Evolutionary conservation across 1,140 invertebrate species (phyloP).

Genomic region (Lasaia peninsularis): DNA sequence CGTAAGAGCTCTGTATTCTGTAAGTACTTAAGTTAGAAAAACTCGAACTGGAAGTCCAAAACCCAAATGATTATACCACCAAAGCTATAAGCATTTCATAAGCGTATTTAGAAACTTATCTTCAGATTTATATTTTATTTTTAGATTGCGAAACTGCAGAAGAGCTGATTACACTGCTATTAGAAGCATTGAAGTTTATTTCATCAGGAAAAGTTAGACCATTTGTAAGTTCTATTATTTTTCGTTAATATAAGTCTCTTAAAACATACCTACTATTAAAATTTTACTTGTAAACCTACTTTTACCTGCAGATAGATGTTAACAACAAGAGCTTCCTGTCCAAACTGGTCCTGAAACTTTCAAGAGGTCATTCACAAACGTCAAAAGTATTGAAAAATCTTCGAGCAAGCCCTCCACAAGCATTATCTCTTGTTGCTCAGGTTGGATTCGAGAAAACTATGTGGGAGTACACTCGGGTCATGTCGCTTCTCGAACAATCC

Average conservation of each 20-base stretch:
- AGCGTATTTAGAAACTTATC: neutral
- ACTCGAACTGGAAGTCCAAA: too few relatives aligned
- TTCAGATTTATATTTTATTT: constrained; percentile 23
- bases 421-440: constrained; percentile 62
- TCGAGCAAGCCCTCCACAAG: constrained; percentile 54
- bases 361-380: constrained; percentile 64
- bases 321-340: constrained; percentile 70
- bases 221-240: constrained; percentile 57
- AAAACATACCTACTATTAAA: neutral
- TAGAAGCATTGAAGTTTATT: constrained; percentile 66
- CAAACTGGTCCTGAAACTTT: constrained; percentile 66
- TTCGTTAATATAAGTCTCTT: neutral
- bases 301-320: constrained; percentile 58
- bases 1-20: too few relatives aligned
- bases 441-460: constrained; percentile 65
- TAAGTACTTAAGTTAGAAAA: too few relatives aligned
- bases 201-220: constrained; percentile 69
- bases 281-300: neutral
- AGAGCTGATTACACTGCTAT: constrained; percentile 60
- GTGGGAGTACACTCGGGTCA: constrained; percentile 70
- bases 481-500: constrained; percentile 67
- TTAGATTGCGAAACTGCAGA: constrained; percentile 71
- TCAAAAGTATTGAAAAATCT: constrained; percentile 64
- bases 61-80: too few relatives aligned
- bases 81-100: too few relatives aligned